Percentiles rank a stretch among this genome's conserved stretches.
These are phyloP conservation scores for Sandelia bainsii DNA, from an alignment of 2,797 vertebrate species.

Conservation along the genomic window DNA sequence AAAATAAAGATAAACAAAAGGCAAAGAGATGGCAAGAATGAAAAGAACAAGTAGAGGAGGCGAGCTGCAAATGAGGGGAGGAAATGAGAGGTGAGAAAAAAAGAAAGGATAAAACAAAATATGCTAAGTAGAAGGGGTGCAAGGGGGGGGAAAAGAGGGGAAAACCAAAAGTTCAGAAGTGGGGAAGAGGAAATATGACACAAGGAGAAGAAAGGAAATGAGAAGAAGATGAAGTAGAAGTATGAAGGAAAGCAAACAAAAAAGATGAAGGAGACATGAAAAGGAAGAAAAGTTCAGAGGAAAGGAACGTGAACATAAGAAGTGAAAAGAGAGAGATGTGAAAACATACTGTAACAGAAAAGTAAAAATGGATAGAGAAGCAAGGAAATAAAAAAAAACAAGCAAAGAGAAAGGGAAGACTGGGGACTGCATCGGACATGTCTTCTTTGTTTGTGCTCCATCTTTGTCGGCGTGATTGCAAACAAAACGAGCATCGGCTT, in stretches of 20 bases:
- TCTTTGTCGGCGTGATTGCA: conserved; percentile 72
- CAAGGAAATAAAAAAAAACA: too few relatives aligned
- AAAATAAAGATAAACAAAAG: not conserved
- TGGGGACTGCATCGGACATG: not conserved
- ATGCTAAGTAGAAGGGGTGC: too few relatives aligned
- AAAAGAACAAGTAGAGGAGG: too few relatives aligned
- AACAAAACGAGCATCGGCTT: conserved; percentile 76
- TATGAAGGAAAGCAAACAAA: too few relatives aligned
- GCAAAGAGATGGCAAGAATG: too few relatives aligned
- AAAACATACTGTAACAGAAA: not conserved
- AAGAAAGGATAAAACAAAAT: too few relatives aligned
- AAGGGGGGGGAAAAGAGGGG: too few relatives aligned
- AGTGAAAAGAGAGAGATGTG: not conserved
- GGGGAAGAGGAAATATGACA: fast-evolving
- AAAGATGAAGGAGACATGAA: not conserved
- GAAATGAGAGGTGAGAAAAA: not conserved
- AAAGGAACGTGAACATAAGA: too few relatives aligned
- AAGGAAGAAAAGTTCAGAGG: not conserved
- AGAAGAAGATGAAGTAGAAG: not conserved
- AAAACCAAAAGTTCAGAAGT: not conserved
- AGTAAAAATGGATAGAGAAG: not conserved
- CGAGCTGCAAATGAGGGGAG: too few relatives aligned
- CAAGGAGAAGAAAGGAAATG: not conserved
- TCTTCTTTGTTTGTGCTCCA: conserved; percentile 71
- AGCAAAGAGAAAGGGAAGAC: conserved; percentile 1